Conservation (phyloP, 2,113 vertebrate genomes). For the Poecile atricapillus region DNA sequence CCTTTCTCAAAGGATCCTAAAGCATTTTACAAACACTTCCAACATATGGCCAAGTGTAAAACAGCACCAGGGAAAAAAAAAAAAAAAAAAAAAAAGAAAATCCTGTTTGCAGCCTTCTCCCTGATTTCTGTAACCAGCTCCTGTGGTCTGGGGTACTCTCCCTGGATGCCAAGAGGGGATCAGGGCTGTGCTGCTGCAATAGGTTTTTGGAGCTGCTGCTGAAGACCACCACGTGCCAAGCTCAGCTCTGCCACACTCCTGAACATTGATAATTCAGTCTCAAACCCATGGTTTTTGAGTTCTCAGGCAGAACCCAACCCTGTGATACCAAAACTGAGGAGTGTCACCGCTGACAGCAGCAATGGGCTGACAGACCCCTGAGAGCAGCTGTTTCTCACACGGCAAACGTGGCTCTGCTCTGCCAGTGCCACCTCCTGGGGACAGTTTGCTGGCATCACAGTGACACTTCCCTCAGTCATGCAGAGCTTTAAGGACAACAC, state of each 20-base stretch:
- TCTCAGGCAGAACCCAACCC: background rate
- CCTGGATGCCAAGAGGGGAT: background rate
- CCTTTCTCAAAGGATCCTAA: slow-evolving; percentile 27
- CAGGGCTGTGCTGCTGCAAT: background rate
- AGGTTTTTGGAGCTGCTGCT: background rate
- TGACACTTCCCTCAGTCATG: background rate
- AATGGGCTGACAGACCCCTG: fast-evolving
- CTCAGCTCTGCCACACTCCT: background rate
- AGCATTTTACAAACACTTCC: slow-evolving; percentile 36
- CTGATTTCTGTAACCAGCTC: background rate
- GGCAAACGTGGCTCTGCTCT: background rate
- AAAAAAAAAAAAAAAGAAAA: background rate
- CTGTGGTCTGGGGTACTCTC: background rate
- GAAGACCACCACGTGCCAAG: background rate
- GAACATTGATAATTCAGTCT: background rate
- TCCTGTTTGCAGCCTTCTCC: background rate
- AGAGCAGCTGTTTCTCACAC: background rate
- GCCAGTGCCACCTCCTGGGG: background rate
- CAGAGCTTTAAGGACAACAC: background rate
- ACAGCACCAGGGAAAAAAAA: background rate
- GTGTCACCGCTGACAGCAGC: background rate
- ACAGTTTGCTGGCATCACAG: background rate
- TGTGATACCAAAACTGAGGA: background rate
- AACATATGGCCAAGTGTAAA: slow-evolving; percentile 44
- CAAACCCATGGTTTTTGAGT: background rate